Conservation (phyloP, 64 coral and sea anemone species). For the Stichodactyla helianthus region DNA sequence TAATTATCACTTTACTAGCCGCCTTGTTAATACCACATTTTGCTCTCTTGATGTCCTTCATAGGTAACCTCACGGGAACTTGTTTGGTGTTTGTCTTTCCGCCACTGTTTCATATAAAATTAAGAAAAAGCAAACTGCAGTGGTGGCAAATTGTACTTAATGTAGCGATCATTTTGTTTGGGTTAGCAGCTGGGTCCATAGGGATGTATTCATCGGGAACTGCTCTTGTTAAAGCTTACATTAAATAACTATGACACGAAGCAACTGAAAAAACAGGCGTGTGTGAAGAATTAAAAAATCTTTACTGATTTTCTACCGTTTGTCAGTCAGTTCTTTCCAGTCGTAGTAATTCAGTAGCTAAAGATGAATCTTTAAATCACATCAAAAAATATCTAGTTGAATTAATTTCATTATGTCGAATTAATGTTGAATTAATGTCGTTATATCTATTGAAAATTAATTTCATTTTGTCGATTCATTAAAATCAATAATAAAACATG, state of each 20-base stretch:
- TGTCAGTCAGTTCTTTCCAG: background rate
- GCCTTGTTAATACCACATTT: slow-evolving; percentile 25
- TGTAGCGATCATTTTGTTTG: slow-evolving; percentile 23
- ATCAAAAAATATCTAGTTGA: too few relatives aligned
- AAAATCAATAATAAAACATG: too few relatives aligned
- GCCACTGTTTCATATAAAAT: slow-evolving; percentile 2
- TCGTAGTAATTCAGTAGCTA: too few relatives aligned
- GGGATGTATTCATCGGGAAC: background rate
- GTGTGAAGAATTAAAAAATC: background rate
- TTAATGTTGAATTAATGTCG: too few relatives aligned
- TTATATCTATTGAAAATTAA: too few relatives aligned
- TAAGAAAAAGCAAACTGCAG: background rate
- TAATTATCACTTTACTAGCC: background rate
- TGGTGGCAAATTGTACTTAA: slow-evolving; percentile 2
- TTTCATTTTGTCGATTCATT: too few relatives aligned
- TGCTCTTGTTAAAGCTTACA: slow-evolving; percentile 22
- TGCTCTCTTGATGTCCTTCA: slow-evolving; percentile 22
- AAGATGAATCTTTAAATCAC: too few relatives aligned
- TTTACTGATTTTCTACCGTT: background rate
- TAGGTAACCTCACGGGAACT: slow-evolving; percentile 11
- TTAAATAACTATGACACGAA: background rate
- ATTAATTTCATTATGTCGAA: too few relatives aligned
- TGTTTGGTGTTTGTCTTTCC: slow-evolving; percentile 23
- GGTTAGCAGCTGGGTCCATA: background rate
- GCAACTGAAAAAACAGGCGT: background rate